Base-by-base conservation (phyloP, 2,888 invertebrate genomes). In the Drosophila fungiperda region DNA sequence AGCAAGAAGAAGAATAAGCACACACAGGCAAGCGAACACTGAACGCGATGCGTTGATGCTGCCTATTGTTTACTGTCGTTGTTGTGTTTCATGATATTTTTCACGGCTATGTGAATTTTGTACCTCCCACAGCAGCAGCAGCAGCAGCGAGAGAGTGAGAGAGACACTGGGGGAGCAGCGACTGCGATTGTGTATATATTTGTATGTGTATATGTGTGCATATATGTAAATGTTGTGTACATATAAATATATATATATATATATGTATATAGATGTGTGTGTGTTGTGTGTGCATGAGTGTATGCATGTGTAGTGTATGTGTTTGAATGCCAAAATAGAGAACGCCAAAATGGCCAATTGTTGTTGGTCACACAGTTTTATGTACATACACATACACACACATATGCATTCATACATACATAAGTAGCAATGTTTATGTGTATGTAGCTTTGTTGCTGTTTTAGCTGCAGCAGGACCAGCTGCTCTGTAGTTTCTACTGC, bases 41-140 rank as follows among this genome's bases (percentile, higher is more conserved):
- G 40, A 76, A 62, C 77, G 64, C 73, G 82, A 33, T 70, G 76
- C 59, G 59, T 58, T 70, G 61, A 60, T 83, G 72, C 75, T 89
- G 75, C 63, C 76, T 83, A 73, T 87, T 89, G 82, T 82, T 83
- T 82, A 82, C 87, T 82, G 87, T 83, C 76, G 85, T 82, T 82
- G 78, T 87, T 89, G 85, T 85, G 83, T 78, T 78, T 73, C 79
- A 66, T 68, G 82, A 36, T 78, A 78, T 82, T 82, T 78, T 78
- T 78, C 82, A 78, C 79, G 78, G 78, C 78, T 78, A 78, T 78
- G 54, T 82, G 82, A 82, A 78, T 78, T 78, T 83, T 82, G 83
- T 89, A 89, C 88, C 88, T 90, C 83, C 82, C 90, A 85, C 88
- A 85, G 86, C 83, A 82, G 79, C 72, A 78, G 75, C 61, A 67